Evolutionary conservation across 2,888 invertebrate species (phyloP).

Genomic region (Drosophila hamatofila): DNA sequence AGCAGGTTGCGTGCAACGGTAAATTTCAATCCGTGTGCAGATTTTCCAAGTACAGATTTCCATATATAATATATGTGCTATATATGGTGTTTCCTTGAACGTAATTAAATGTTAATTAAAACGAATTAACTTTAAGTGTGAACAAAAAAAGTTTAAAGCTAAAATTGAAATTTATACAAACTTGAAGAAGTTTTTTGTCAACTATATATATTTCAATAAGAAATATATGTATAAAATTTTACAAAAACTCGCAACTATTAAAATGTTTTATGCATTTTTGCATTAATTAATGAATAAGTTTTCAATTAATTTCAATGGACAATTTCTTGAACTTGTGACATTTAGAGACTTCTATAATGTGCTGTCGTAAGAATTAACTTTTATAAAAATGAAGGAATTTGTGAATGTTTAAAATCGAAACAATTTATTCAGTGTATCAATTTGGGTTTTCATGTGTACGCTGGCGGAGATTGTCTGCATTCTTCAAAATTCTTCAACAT

Average conservation of each 20-base stretch:
- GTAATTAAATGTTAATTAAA: constrained; percentile 3
- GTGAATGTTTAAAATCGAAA: too few species aligned
- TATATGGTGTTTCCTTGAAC: neutral
- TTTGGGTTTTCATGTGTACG: too few species aligned
- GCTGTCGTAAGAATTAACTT: too few species aligned
- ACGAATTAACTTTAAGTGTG: neutral
- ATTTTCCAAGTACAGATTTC: neutral
- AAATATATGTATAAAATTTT: neutral
- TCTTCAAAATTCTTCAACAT: too few species aligned
- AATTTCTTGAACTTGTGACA: too few species aligned
- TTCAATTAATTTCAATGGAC: too few species aligned
- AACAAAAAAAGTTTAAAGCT: neutral
- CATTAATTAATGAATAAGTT: too few species aligned
- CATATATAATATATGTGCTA: neutral
- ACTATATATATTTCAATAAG: neutral
- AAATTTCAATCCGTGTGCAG: constrained; percentile 23
- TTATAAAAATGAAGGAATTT: too few species aligned
- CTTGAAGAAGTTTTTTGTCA: neutral
- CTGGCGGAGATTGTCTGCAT: too few species aligned
- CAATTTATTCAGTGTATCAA: too few species aligned
- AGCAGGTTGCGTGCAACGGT: constrained; percentile 72
- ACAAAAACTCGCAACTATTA: neutral
- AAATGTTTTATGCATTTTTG: neutral
- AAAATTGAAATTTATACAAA: neutral
- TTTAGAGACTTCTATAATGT: too few species aligned